These are phyloP conservation scores for Scaptomyza polygonia DNA, from an alignment of 2,888 invertebrate species.

Conservation along the genomic window DNA sequence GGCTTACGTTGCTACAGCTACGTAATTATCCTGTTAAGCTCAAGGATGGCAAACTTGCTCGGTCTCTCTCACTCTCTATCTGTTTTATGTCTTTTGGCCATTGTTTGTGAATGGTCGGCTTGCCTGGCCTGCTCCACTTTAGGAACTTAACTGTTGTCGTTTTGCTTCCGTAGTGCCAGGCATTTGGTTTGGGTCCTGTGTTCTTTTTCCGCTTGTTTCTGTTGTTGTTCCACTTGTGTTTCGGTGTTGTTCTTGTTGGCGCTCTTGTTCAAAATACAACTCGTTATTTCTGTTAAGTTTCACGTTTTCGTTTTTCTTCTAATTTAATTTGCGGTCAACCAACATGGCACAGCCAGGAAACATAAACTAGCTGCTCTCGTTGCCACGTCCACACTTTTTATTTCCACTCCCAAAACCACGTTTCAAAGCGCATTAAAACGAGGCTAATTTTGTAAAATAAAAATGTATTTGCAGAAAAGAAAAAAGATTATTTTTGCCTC, in stretches of 20 bases:
- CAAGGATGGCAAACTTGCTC: conserved; percentile 57
- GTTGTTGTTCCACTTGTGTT: conserved; percentile 25
- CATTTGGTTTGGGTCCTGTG: conserved; percentile 38
- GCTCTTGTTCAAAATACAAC: conserved; percentile 50
- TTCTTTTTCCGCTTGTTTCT: conserved; percentile 19
- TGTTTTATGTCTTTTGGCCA: conserved; percentile 26
- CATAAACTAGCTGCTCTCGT: conserved; percentile 57
- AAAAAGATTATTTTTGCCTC: no score
- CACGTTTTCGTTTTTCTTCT: conserved; percentile 64
- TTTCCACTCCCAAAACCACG: conserved; percentile 8
- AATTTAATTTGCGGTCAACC: conserved; percentile 79
- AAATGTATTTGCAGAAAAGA: not conserved
- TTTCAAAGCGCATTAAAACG: conserved; percentile 23
- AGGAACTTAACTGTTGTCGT: conserved; percentile 33
- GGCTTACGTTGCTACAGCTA: conserved; percentile 55
- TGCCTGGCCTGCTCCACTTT: conserved; percentile 60
- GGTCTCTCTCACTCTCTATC: conserved; percentile 7
- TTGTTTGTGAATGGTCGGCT: conserved; percentile 41
- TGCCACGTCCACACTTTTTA: conserved; percentile 8
- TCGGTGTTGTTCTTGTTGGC: conserved; percentile 20
- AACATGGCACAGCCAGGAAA: conserved; percentile 55
- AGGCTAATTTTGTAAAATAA: conserved; percentile 26
- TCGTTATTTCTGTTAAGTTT: conserved; percentile 61
- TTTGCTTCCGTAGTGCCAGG: conserved; percentile 47
- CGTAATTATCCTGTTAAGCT: conserved; percentile 72